A percentile compares a stretch with the other conserved stretches of the same genome.
Evolutionary conservation across 2,888 invertebrate species (phyloP).

Genomic region (Antheraea yamamai): DNA sequence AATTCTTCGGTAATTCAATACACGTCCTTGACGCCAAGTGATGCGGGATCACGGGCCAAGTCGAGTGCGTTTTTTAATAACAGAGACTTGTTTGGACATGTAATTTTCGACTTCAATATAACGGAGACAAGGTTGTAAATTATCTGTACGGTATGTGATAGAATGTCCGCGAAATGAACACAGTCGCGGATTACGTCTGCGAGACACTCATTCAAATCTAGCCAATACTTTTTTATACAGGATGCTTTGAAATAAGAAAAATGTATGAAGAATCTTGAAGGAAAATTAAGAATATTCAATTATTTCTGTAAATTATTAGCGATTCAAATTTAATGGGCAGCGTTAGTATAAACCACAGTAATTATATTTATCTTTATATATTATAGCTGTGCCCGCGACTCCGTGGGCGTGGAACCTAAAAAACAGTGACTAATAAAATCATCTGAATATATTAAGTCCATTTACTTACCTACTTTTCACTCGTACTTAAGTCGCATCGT

Average conservation of each 20-base stretch:
- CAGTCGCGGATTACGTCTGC: constrained; percentile 70
- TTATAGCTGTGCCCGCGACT: too few species aligned
- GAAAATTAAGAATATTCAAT: background rate
- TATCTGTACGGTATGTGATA: constrained; percentile 18
- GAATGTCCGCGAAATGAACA: constrained; percentile 70
- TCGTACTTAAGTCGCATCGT: too few species aligned
- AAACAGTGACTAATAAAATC: too few species aligned
- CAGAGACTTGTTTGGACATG: constrained; percentile 29
- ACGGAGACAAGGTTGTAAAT: constrained; percentile 32
- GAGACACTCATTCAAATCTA: constrained; percentile 69
- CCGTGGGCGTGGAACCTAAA: too few species aligned
- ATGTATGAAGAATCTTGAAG: background rate
- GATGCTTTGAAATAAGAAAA: constrained; percentile 37
- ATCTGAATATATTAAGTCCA: too few species aligned
- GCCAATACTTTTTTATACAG: constrained; percentile 69
- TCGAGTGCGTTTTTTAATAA: constrained; percentile 62
- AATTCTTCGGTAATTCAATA: constrained; percentile 24
- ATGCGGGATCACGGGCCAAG: constrained; percentile 75
- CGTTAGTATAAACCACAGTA: too few species aligned
- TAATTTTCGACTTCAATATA: constrained; percentile 35
- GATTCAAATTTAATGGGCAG: too few species aligned
- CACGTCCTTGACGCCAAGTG: constrained; percentile 49
- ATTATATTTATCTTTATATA: too few species aligned
- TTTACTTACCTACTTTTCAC: too few species aligned
- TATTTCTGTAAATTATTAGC: too few species aligned